These are phyloP conservation scores for Meloidogyne hapla DNA, from an alignment of 1,140 invertebrate genomes.

Conservation along the genomic window DNA sequence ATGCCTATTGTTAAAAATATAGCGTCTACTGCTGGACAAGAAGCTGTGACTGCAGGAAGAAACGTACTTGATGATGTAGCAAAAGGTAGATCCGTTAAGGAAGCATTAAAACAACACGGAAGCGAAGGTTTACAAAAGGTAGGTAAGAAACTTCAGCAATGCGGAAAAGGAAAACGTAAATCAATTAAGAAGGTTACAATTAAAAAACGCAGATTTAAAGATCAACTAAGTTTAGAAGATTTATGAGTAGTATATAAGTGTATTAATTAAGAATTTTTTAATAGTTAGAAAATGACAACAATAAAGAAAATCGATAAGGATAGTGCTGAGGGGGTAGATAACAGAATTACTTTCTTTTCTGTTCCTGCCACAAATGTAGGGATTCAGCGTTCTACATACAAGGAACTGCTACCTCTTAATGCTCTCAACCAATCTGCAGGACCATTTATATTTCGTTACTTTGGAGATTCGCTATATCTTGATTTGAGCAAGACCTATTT, in stretches of 20 bases:
- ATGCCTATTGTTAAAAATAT: slow-evolving; percentile 13
- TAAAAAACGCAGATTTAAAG: not conserved
- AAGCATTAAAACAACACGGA: not conserved
- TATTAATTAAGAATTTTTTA: not conserved
- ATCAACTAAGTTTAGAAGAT: not conserved
- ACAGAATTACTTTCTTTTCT: not conserved
- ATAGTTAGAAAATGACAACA: not conserved
- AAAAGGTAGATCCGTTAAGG: not conserved
- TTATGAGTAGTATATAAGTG: not conserved
- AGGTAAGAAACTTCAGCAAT: slow-evolving; percentile 4
- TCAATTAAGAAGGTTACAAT: too few species aligned
- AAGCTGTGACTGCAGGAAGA: slow-evolving; percentile 5
- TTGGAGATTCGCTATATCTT: not conserved
- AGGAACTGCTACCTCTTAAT: slow-evolving; percentile 1
- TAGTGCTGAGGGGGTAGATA: not conserved
- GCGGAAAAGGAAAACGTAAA: slow-evolving; percentile 1
- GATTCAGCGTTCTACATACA: not conserved
- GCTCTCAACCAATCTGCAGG: slow-evolving; percentile 6
- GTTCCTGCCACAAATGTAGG: slow-evolving; percentile 16
- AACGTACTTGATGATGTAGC: not conserved
- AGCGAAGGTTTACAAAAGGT: not conserved
- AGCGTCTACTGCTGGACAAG: not conserved
- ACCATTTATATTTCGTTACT: slow-evolving; percentile 10
- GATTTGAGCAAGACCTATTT: slow-evolving; percentile 4
- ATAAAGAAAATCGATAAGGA: slow-evolving; percentile 1